Percentiles rank a stretch among this genome's conserved stretches.
Conservation (phyloP, 2,797 vertebrate species). For the Dromococcyx pavoninus region DNA sequence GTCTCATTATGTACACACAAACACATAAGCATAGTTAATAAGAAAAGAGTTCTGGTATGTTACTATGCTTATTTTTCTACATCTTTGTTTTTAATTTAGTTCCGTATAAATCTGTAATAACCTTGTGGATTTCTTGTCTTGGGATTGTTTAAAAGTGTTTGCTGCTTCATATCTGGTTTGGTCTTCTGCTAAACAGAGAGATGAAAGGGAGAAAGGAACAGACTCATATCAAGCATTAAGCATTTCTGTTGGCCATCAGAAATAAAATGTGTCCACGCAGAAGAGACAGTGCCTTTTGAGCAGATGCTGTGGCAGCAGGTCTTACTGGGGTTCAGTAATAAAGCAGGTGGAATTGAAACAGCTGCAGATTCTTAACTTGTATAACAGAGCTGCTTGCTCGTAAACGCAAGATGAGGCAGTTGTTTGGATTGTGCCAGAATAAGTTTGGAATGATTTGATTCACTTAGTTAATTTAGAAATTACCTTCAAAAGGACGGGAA, state of each 20-base stretch:
- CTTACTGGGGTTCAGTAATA: background rate
- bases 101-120: background rate
- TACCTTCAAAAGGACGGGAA: slow-evolving; percentile 1
- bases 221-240: background rate
- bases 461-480: slow-evolving; percentile 36
- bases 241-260: background rate
- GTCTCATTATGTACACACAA: background rate
- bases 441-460: slow-evolving; percentile 13
- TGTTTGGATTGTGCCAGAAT: slow-evolving; percentile 13
- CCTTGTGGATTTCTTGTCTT: background rate
- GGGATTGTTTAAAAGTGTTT: background rate
- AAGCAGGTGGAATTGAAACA: slow-evolving; percentile 11
- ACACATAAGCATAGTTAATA: background rate
- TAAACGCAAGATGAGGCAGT: slow-evolving; percentile 32
- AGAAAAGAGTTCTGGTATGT: background rate
- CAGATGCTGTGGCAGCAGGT: background rate
- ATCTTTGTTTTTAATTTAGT: background rate
- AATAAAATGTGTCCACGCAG: background rate
- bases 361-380: slow-evolving; percentile 25
- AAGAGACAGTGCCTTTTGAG: background rate
- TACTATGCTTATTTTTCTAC: background rate
- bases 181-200: background rate
- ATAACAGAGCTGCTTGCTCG: background rate
- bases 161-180: background rate
- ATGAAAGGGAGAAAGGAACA: background rate